Evolutionary conservation across 2,888 invertebrate species (phyloP).

Genomic region (Alviniconcha strummeri): DNA sequence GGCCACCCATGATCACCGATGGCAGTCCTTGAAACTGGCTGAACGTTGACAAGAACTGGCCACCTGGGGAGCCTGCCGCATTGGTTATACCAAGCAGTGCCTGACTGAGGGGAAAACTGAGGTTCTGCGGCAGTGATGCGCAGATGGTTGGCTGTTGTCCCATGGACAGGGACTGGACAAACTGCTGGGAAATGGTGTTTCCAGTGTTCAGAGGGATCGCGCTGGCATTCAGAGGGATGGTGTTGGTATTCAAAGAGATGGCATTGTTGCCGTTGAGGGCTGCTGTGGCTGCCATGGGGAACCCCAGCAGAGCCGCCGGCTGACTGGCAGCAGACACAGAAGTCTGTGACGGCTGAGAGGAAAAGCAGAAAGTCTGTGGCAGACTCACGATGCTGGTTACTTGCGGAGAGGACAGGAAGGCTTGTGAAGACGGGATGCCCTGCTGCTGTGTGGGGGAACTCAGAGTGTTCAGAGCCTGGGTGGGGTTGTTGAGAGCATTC

Average conservation of each 20-base stretch:
- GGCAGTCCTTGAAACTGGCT: slow-evolving; percentile 40
- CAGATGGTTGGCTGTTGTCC: slow-evolving; percentile 37
- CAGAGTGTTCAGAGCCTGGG: slow-evolving; percentile 15
- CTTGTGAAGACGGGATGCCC: slow-evolving; percentile 25
- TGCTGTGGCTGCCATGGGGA: slow-evolving; percentile 30
- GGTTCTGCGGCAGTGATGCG: slow-evolving; percentile 31
- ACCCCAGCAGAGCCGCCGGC: slow-evolving; percentile 31
- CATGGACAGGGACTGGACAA: slow-evolving; percentile 45
- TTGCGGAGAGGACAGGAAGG: slow-evolving; percentile 30
- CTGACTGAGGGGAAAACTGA: slow-evolving; percentile 38
- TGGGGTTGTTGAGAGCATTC: not conserved
- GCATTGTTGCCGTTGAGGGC: slow-evolving; percentile 24
- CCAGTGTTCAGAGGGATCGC: slow-evolving; percentile 34
- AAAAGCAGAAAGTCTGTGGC: slow-evolving; percentile 44
- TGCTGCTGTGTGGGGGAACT: not conserved
- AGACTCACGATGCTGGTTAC: slow-evolving; percentile 39
- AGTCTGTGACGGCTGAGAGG: slow-evolving; percentile 35
- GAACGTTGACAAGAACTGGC: slow-evolving; percentile 40
- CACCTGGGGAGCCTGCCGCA: slow-evolving; percentile 32
- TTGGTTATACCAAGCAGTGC: slow-evolving; percentile 42
- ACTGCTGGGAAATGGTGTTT: slow-evolving; percentile 37
- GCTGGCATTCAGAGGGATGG: slow-evolving; percentile 29
- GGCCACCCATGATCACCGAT: slow-evolving; percentile 44
- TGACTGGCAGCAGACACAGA: slow-evolving; percentile 24
- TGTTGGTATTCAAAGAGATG: slow-evolving; percentile 20